Base-by-base conservation (phyloP, 2,797 vertebrate species). In the Poecilia picta region DNA sequence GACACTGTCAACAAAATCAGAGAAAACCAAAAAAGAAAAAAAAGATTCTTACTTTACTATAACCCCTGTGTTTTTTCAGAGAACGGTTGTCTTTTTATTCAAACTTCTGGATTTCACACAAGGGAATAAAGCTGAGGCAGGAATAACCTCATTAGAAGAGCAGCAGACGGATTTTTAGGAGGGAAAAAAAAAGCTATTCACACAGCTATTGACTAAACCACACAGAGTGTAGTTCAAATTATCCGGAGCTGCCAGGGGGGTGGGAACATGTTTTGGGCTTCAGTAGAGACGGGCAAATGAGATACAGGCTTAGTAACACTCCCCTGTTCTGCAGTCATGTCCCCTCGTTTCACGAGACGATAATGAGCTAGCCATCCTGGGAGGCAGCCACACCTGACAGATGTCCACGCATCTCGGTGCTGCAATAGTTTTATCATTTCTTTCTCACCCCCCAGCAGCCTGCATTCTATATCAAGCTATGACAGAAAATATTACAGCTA, bases 1-100 rank as follows among this genome's bases (percentile, higher is more conserved):
- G 93, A 93, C 98, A 99, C 98, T 99, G 92, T 83, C 57, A 75
- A 81, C 36, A 87, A 78, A 84, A 1, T 76, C 6, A 86, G 43
- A 85, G 2, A 66, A 46, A 64, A 36, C 20, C 72, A 8, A 62
- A 45, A 49, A 23, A 7, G 2, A 51, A 51, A 51, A 51, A 20
- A 51, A 8, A 8, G 8, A 51, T 51, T 18, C 11, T 57, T 64
- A 5, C 25, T 73, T 78, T 72, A 36, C 23, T 23, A 72, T 31
- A 41, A 66, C 43, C 1, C 39, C 23, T n/a, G 25, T n/a, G 25
- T 71, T 75, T 41, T 47, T 73, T 46, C 8, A 70, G 64, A n/a
- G 55, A 79, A 70, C 43, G 43, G 25, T 57, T 82, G 1, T 20
- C 5, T 5, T 83, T 86, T 25, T 36, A 68, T 43, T 49, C 16